Base-by-base conservation (phyloP, 2,113 vertebrate species). In the Actinemys pallida region DNA sequence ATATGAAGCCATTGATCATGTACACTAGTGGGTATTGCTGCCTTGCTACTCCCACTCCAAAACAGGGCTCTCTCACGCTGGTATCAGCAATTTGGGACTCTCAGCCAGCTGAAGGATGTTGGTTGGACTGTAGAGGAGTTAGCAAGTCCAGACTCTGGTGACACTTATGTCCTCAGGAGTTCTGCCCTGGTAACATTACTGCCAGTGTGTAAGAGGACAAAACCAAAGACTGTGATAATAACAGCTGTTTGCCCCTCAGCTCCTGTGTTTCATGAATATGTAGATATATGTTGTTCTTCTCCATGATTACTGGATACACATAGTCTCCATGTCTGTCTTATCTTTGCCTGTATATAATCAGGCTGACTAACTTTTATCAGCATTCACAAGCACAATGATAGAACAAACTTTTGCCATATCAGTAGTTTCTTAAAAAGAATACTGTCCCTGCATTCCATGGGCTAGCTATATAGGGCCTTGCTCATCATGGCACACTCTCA, bases 321-420 rank as follows among this genome's bases (percentile, higher is more conserved):
- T 35, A 80, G 94, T 95, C 93, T 93, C 85, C 92, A 93, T 95
- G 93, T 94, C 94, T 94, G 95, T 95, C 95, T 96, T 90, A 87
- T 94, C 88, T 93, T 96, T 92, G 94, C 83, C 29, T 62, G 12
- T 16, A 16, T 59, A 91, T 9, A 96, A 97, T 95, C 88, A 96
- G 76, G 90, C 92, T 86, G 59, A 19, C 88, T 93, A 92, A 90
- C 80, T 81, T 57, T 88, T 87, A 93, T 84, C 86, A 83, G 78
- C 57, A 85, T 84, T 87, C 78, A 45, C 69, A 83, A 42, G 50
- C 81, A 24, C 22, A 81, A 79, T 78, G 83, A 83, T 17, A 69
- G 49, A 81, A 57, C 42, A 86, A 89, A 75, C 57, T 84, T 81
- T 80, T 57, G 83, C 87, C 93, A 90, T 91, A 92, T 35, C 84